A percentile compares a stretch with the other conserved stretches of the same genome.
Conservation (phyloP, 2,888 invertebrate species). For the Seira ritae region DNA sequence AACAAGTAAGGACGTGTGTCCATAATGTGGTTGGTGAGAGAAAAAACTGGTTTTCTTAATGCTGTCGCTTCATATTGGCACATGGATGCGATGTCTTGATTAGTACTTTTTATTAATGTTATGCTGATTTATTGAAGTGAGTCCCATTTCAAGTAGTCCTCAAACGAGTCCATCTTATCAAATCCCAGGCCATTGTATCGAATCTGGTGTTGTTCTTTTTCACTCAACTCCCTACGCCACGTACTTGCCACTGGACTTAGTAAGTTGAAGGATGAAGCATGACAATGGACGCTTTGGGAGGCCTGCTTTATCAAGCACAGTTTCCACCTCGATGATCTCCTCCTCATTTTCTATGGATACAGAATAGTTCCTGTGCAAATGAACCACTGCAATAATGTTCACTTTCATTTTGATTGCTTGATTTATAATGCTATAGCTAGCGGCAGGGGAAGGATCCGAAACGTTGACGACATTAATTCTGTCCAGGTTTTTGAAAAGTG, state of each 20-base stretch:
- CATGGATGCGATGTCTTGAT: no score
- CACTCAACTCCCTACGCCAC: slow-evolving; percentile 13
- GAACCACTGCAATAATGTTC: slow-evolving; percentile 27
- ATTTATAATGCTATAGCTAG: not conserved
- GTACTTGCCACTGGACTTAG: not conserved
- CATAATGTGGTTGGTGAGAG: no score
- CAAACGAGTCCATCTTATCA: slow-evolving; percentile 48
- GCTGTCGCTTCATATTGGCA: no score
- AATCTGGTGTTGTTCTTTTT: slow-evolving; percentile 22
- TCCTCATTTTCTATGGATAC: not conserved
- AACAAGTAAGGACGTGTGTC: no score
- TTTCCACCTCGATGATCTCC: slow-evolving; percentile 28
- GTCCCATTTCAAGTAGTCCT: slow-evolving; percentile 49
- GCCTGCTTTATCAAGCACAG: slow-evolving; percentile 24
- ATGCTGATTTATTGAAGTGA: not conserved
- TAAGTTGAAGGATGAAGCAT: slow-evolving; percentile 28
- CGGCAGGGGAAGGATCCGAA: slow-evolving; percentile 31
- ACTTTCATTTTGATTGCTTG: slow-evolving; percentile 34
- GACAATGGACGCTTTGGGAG: slow-evolving; percentile 9
- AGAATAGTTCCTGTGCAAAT: slow-evolving; percentile 34
- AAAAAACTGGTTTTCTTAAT: no score
- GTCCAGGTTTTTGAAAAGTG: slow-evolving; percentile 1
- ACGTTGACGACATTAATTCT: slow-evolving; percentile 32
- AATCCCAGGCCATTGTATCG: slow-evolving; percentile 50
- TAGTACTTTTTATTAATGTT: no score